Conservation (phyloP, 23 tunicate genomes). For the Styela plicata region DNA sequence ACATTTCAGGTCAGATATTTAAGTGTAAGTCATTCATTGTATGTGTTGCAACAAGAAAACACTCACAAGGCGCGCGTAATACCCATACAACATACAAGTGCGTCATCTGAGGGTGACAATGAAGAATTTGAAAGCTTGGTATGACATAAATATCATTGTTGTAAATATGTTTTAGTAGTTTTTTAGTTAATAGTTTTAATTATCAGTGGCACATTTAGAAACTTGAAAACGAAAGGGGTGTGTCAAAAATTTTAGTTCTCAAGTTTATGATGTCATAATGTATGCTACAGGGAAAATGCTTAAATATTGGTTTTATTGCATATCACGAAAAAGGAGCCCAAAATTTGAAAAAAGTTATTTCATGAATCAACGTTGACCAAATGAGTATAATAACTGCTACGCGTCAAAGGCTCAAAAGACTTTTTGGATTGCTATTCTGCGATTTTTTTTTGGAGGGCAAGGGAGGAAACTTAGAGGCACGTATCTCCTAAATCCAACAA, state of each 20-base stretch:
- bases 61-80: background rate
- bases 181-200: no score
- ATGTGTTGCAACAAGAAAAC: background rate
- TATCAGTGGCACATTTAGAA: background rate
- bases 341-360: no score
- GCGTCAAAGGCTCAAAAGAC: no score
- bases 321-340: no score
- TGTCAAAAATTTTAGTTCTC: background rate
- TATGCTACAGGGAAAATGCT: no score
- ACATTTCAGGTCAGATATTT: background rate
- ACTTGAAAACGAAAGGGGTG: background rate
- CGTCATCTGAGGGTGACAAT: background rate
- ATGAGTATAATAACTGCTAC: no score
- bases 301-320: background rate
- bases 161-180: no score
- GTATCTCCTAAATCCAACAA: background rate
- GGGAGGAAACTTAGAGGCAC: no score
- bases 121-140: background rate
- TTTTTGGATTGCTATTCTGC: background rate
- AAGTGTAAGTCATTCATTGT: background rate
- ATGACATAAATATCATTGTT: no score
- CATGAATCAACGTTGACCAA: no score
- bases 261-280: background rate
- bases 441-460: no score
- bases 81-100: background rate